These are phyloP conservation scores for Netelia fuscicornis DNA, from an alignment of 2,888 invertebrate genomes.

Conservation along the genomic window DNA sequence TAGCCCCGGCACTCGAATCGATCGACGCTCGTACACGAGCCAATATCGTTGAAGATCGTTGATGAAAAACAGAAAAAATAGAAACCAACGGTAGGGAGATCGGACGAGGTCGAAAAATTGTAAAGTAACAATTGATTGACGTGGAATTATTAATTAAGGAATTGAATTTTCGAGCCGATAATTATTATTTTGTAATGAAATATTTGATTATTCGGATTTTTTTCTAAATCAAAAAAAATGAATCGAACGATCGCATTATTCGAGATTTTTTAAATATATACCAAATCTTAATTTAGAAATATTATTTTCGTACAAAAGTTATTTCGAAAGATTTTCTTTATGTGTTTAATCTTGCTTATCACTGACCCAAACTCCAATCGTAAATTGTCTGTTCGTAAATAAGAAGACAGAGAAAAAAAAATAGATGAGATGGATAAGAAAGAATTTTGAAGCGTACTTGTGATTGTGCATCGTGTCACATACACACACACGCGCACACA, in stretches of 20 bases:
- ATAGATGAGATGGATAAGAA: slow-evolving; percentile 1
- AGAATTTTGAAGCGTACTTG: slow-evolving; percentile 33
- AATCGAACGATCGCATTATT: no score
- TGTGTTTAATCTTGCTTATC: not conserved
- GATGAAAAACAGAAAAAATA: not conserved
- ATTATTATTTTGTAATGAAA: no score
- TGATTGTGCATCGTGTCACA: slow-evolving; percentile 7
- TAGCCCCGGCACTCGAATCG: not conserved
- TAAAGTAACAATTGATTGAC: no score
- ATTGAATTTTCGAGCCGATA: no score
- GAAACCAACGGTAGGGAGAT: no score
- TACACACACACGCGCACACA: not conserved
- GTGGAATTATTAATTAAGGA: no score
- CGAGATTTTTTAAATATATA: not conserved
- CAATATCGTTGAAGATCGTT: not conserved
- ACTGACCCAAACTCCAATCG: not conserved
- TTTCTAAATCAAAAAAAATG: no score
- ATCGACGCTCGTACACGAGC: not conserved
- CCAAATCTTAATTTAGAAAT: not conserved
- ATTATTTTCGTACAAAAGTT: not conserved
- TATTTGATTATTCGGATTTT: no score
- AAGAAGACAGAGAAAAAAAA: not conserved
- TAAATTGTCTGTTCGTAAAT: not conserved
- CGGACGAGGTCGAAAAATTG: no score
- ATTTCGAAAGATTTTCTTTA: not conserved